Evolutionary conservation across 2,797 vertebrate genomes (phyloP).

Genomic region (Anas bahamensis): DNA sequence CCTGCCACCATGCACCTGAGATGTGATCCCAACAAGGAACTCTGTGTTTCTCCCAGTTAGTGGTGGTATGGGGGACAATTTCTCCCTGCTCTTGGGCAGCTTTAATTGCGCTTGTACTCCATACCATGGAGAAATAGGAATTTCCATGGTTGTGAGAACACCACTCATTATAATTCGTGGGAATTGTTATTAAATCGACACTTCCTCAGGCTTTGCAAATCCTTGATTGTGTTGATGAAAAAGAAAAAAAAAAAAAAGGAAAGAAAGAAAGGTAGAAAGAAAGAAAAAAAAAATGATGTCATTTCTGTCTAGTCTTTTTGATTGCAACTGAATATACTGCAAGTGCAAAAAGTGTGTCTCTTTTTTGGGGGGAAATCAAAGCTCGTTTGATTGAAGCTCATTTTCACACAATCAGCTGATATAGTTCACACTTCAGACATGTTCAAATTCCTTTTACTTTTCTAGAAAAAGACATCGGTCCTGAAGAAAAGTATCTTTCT

Average conservation of each 20-base stretch:
- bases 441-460: neutral
- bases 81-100: neutral
- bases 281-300: neutral
- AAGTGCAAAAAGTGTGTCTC: neutral
- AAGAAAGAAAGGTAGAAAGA: neutral
- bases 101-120: neutral
- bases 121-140: neutral
- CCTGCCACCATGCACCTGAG: neutral
- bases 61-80: neutral
- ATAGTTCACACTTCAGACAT: neutral
- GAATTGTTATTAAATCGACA: constrained; percentile 11
- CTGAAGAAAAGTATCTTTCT: neutral
- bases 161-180: neutral
- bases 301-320: constrained; percentile 18
- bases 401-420: neutral
- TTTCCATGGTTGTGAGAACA: neutral
- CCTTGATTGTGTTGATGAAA: neutral
- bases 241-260: neutral
- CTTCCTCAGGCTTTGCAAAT: neutral
- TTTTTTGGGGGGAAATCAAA: constrained; percentile 17
- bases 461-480: neutral
- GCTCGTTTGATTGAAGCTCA: neutral
- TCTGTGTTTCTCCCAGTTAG: neutral
- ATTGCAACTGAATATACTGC: constrained; percentile 26
- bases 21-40: neutral